Conservation (phyloP, 2,797 vertebrate species). For the Semaprochilodus insignis region DNA sequence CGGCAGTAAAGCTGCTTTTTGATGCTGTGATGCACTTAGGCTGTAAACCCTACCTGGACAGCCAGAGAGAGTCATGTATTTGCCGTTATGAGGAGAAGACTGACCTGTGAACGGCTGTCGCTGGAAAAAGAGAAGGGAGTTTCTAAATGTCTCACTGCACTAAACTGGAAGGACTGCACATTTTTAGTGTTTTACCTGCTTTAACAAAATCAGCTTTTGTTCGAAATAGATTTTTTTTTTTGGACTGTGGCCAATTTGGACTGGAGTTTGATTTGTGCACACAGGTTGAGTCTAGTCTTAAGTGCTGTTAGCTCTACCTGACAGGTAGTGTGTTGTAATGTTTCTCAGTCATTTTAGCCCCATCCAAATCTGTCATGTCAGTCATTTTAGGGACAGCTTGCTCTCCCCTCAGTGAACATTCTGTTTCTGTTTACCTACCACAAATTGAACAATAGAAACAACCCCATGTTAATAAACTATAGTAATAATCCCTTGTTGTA, state of each 20-base stretch:
- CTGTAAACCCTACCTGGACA: conserved; percentile 97
- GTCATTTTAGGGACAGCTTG: too few species aligned
- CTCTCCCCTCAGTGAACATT: too few species aligned
- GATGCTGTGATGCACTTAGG: conserved; percentile 95
- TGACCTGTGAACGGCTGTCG: conserved; percentile 81
- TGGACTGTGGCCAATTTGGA: too few species aligned
- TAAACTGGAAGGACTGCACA: not conserved
- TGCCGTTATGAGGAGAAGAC: conserved; percentile 88
- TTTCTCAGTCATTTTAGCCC: too few species aligned
- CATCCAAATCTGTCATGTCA: too few species aligned
- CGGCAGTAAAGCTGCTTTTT: conserved; percentile 89
- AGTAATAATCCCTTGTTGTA: too few species aligned
- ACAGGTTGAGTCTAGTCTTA: not conserved
- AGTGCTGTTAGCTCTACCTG: not conserved
- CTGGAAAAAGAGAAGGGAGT: not conserved
- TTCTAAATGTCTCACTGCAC: not conserved
- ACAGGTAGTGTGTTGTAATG: too few species aligned
- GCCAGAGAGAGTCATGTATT: conserved; percentile 90
- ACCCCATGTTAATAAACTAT: too few species aligned
- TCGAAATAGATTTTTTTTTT: too few species aligned
- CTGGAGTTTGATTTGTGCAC: too few species aligned
- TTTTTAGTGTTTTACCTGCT: not conserved
- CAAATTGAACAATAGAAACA: too few species aligned
- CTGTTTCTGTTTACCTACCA: too few species aligned
- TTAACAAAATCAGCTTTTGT: not conserved